Conservation (phyloP, 2,113 vertebrate genomes). For the Nibea coibor region DNA sequence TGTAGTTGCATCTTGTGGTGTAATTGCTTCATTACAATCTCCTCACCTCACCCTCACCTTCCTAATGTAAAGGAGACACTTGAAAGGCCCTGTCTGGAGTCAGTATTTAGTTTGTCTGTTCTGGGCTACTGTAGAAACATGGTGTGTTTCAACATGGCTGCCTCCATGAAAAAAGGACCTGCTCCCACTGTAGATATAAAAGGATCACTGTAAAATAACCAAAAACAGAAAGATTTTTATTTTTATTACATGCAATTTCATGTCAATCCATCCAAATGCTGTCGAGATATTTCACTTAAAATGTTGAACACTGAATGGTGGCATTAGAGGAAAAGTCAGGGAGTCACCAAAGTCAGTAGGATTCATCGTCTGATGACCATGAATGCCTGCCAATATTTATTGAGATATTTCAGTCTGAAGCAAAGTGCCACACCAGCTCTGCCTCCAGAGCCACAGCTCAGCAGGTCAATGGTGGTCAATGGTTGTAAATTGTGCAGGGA, state of each 20-base stretch:
- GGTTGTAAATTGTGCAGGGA: not conserved
- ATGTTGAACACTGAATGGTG: not conserved
- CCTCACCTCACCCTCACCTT: too few relatives aligned
- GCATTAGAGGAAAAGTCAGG: not conserved
- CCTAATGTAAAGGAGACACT: too few relatives aligned
- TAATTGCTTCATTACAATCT: too few relatives aligned
- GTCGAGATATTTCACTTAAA: not conserved
- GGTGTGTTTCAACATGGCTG: too few relatives aligned
- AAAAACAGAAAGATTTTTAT: too few relatives aligned
- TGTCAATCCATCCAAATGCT: not conserved
- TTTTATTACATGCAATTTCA: not conserved
- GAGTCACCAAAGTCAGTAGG: not conserved
- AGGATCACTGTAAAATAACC: too few relatives aligned
- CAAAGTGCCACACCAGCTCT: not conserved
- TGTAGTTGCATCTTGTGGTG: too few relatives aligned
- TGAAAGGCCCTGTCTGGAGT: too few relatives aligned
- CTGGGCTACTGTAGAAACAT: too few relatives aligned
- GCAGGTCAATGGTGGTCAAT: not conserved
- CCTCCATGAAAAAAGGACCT: too few relatives aligned
- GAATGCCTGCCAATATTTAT: not conserved
- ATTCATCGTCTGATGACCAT: not conserved
- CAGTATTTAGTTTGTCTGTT: too few relatives aligned
- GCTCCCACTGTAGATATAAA: too few relatives aligned
- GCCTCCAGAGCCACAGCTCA: not conserved
- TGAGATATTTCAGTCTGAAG: not conserved